Evolutionary conservation across 1,140 invertebrate genomes (phyloP).

Genomic region (Macrobrachium nipponense): DNA sequence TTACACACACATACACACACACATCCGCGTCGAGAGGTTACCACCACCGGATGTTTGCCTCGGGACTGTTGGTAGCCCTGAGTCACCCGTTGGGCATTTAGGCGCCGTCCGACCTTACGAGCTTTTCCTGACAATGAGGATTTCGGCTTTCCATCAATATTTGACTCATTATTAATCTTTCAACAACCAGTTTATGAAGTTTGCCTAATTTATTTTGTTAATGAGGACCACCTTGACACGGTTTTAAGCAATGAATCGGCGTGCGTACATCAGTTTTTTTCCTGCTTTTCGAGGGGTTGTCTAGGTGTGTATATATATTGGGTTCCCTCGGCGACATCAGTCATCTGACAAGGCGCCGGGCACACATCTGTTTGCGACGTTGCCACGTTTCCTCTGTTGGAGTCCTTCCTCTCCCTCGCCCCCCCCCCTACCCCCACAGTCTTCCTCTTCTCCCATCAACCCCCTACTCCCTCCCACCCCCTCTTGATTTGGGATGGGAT

Average conservation of each 20-base stretch:
- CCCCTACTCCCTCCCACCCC: not conserved
- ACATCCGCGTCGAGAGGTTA: slow-evolving; percentile 35
- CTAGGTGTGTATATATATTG: slow-evolving; percentile 9
- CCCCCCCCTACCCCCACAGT: slow-evolving; percentile 6
- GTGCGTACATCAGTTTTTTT: not conserved
- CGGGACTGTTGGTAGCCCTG: slow-evolving; percentile 58
- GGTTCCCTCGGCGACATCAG: slow-evolving; percentile 49
- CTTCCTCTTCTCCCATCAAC: slow-evolving; percentile 17
- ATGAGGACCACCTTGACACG: too few relatives aligned
- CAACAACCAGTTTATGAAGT: too few relatives aligned
- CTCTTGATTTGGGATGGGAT: too few relatives aligned
- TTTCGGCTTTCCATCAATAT: too few relatives aligned
- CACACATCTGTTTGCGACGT: slow-evolving; percentile 59
- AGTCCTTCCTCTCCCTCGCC: not conserved
- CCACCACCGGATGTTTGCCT: slow-evolving; percentile 56
- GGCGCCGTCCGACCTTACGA: slow-evolving; percentile 29
- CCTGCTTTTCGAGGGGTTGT: not conserved
- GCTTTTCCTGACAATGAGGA: too few relatives aligned
- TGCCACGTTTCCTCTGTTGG: slow-evolving; percentile 40
- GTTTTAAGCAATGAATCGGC: too few relatives aligned
- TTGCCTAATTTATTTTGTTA: too few relatives aligned
- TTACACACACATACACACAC: not conserved
- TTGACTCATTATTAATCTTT: too few relatives aligned
- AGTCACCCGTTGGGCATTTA: slow-evolving; percentile 56
- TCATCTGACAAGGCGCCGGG: slow-evolving; percentile 57